phyloP scores from a whole-genome alignment of 2,888 invertebrate species.

The Branchipolynoe longqiensis region DNA sequence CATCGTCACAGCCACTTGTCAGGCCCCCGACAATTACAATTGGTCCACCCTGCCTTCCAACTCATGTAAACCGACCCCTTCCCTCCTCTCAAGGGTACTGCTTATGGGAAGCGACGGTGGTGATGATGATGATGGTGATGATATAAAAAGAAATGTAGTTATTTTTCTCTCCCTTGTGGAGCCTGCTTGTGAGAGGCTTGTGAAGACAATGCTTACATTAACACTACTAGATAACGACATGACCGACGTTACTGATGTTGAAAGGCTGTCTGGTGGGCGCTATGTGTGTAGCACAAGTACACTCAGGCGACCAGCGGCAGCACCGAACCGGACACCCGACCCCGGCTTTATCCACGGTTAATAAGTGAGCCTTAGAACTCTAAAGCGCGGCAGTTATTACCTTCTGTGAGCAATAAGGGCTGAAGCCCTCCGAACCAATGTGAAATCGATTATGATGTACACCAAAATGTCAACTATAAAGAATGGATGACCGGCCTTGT shows the following conservation, averaged over 20 bases:
- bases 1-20: too few species aligned
- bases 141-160: too few species aligned
- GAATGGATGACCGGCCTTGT: neutral
- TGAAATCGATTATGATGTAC: too few species aligned
- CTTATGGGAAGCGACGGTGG: too few species aligned
- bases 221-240: neutral
- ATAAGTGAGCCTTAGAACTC: constrained; percentile 32
- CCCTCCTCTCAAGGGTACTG: too few species aligned
- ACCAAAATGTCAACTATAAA: neutral
- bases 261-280: neutral
- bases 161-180: too few species aligned
- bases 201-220: constrained; percentile 11
- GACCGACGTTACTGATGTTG: constrained; percentile 25
- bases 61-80: too few species aligned
- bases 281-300: too few species aligned
- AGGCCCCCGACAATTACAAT: too few species aligned
- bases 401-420: constrained; percentile 44
- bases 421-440: neutral
- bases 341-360: constrained; percentile 42
- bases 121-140: too few species aligned
- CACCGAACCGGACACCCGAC: constrained; percentile 34
- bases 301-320: neutral
- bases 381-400: constrained; percentile 3
- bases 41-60: too few species aligned
- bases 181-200: too few species aligned